Percentiles rank a stretch among this genome's conserved stretches.
These are phyloP conservation scores for Drosophila fungiperda DNA, from an alignment of 2,888 invertebrate species.

Conservation along the genomic window DNA sequence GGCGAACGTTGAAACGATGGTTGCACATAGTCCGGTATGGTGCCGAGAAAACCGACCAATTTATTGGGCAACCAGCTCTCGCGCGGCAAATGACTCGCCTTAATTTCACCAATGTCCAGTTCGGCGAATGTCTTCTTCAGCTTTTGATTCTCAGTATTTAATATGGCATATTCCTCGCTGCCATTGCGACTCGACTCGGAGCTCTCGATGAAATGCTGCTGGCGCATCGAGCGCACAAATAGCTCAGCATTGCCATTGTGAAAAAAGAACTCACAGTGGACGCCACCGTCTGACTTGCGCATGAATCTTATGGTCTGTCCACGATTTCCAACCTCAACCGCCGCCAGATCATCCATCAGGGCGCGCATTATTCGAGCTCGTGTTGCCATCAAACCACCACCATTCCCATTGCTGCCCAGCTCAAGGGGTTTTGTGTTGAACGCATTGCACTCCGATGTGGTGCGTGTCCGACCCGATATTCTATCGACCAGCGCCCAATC, in stretches of 20 bases:
- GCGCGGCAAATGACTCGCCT: conserved; percentile 73
- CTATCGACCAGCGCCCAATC: conserved; percentile 93
- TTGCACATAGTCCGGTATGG: conserved; percentile 83
- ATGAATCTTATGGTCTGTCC: conserved; percentile 88
- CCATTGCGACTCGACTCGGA: conserved; percentile 86
- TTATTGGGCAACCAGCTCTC: conserved; percentile 84
- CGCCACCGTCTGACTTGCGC: conserved; percentile 87
- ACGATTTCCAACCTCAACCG: conserved; percentile 87
- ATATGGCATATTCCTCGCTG: conserved; percentile 88
- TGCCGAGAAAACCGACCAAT: conserved; percentile 82
- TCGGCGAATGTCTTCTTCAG: conserved; percentile 95
- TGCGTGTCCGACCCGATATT: conserved; percentile 85
- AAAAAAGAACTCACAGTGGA: conserved; percentile 91
- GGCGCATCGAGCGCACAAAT: conserved; percentile 83
- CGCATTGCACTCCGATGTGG: conserved; percentile 83
- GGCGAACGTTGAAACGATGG: conserved; percentile 77
- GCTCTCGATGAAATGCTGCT: conserved; percentile 80
- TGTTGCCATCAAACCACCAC: conserved; percentile 2
- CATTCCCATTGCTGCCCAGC: conserved; percentile 37
- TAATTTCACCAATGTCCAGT: conserved; percentile 88
- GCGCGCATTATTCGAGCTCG: conserved; percentile 86
- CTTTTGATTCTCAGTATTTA: conserved; percentile 89
- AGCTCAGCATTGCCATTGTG: conserved; percentile 94
- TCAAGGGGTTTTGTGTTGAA: conserved; percentile 83
- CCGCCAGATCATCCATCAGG: conserved; percentile 88